Evolutionary conservation across 1,140 invertebrate genomes (phyloP).

Genomic region (Aporrectodea caliginosa): DNA sequence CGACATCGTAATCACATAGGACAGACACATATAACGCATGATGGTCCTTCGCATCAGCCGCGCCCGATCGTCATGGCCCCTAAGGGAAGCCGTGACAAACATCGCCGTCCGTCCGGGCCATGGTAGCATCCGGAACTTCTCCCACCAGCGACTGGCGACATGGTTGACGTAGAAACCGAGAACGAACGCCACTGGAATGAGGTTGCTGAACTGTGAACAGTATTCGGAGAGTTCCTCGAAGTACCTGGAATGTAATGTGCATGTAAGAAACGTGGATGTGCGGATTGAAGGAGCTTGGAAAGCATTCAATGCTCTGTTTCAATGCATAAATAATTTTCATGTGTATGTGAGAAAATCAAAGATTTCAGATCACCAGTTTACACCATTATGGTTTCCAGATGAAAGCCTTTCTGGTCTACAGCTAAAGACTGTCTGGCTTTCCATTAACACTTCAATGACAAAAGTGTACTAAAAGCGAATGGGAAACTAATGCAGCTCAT

Average conservation of each 20-base stretch:
- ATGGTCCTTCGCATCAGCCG: slow-evolving; percentile 22
- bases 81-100: slow-evolving; percentile 21
- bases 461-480: too few species aligned
- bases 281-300: too few species aligned
- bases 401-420: too few species aligned
- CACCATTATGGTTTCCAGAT: too few species aligned
- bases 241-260: slow-evolving; percentile 30
- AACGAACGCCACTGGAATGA: slow-evolving; percentile 45
- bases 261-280: too few species aligned
- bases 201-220: slow-evolving; percentile 37
- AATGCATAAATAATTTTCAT: too few species aligned
- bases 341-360: too few species aligned
- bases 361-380: too few species aligned
- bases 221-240: slow-evolving; percentile 40
- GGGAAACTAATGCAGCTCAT: too few species aligned
- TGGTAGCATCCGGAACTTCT: slow-evolving; percentile 21
- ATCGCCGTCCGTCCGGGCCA: slow-evolving; percentile 26
- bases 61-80: slow-evolving; percentile 10
- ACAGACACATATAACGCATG: slow-evolving; percentile 56
- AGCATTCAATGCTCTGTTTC: too few species aligned
- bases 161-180: slow-evolving; percentile 44
- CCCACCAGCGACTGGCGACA: slow-evolving; percentile 21
- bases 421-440: too few species aligned
- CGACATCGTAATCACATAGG: slow-evolving; percentile 65
- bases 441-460: too few species aligned